Evolutionary conservation across 2,888 invertebrate genomes (phyloP).

Genomic region (Pollenia griseotomentosa): DNA sequence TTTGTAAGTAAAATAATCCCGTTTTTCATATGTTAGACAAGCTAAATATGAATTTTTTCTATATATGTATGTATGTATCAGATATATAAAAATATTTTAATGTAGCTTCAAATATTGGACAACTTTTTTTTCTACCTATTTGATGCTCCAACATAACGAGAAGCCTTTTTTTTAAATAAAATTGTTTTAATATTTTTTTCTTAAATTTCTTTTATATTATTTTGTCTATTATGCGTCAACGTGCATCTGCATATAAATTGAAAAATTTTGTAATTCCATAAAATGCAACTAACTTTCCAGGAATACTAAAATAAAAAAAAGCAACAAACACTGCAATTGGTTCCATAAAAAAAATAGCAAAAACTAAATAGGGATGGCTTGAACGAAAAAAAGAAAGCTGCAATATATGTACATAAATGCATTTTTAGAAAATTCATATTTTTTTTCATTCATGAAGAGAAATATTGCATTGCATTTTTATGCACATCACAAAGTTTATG

Average conservation of each 20-base stretch:
- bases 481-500: conserved; percentile 51
- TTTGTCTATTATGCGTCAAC: conserved; percentile 66
- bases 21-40: background rate
- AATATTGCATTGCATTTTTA: conserved; percentile 58
- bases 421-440: conserved; percentile 63
- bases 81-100: no score
- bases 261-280: conserved; percentile 52
- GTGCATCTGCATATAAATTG: conserved; percentile 75
- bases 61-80: no score
- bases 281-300: conserved; percentile 57
- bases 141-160: background rate
- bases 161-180: background rate
- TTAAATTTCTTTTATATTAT: conserved; percentile 14
- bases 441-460: conserved; percentile 10
- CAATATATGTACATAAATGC: conserved; percentile 64
- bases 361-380: conserved; percentile 34
- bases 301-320: conserved; percentile 30
- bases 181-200: conserved; percentile 26
- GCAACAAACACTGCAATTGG: conserved; percentile 3
- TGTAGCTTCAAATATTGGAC: background rate
- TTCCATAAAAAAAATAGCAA: conserved; percentile 12
- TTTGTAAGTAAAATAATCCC: background rate
- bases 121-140: background rate
- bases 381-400: conserved; percentile 44
- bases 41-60: background rate